phyloP scores from a whole-genome alignment of 2,113 vertebrate genomes.

The Aix galericulata region DNA sequence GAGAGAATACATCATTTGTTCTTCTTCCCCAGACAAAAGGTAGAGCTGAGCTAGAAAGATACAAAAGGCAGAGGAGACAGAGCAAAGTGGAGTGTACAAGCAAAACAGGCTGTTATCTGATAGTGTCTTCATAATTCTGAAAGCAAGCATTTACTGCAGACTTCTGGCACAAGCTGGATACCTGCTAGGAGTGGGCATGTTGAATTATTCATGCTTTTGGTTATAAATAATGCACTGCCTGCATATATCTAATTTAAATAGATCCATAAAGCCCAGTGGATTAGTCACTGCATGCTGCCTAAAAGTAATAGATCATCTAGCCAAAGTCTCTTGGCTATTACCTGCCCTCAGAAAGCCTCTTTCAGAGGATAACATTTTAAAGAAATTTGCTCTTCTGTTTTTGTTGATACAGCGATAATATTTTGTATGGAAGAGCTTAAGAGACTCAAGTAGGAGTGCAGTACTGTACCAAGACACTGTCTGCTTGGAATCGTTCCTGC shows the following conservation, averaged over 20 bases:
- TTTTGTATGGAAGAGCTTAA: background rate
- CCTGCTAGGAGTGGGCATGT: conserved; percentile 53
- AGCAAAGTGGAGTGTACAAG: background rate
- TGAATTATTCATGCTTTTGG: conserved; percentile 75
- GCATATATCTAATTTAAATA: conserved; percentile 71
- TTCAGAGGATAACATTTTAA: background rate
- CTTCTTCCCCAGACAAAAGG: background rate
- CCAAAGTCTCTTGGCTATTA: conserved; percentile 29
- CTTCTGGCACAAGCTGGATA: conserved; percentile 47
- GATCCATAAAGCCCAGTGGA: conserved; percentile 41
- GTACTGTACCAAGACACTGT: background rate
- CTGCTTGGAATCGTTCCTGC: background rate
- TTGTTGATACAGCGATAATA: conserved; percentile 6
- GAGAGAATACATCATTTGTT: background rate
- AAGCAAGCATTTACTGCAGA: conserved; percentile 15
- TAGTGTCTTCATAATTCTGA: conserved; percentile 3
- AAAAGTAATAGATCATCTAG: conserved; percentile 59
- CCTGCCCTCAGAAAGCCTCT: conserved; percentile 16
- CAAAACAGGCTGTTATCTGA: background rate
- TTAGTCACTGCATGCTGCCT: conserved; percentile 54
- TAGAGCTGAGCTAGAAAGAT: background rate
- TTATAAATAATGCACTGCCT: conserved; percentile 74
- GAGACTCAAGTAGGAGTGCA: background rate
- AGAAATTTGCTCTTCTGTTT: background rate
- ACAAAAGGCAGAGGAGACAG: background rate